A percentile compares a stretch with the other conserved stretches of the same genome.
phyloP scores from a whole-genome alignment of 2,113 vertebrate genomes.

The Paraplagusia blochii region DNA sequence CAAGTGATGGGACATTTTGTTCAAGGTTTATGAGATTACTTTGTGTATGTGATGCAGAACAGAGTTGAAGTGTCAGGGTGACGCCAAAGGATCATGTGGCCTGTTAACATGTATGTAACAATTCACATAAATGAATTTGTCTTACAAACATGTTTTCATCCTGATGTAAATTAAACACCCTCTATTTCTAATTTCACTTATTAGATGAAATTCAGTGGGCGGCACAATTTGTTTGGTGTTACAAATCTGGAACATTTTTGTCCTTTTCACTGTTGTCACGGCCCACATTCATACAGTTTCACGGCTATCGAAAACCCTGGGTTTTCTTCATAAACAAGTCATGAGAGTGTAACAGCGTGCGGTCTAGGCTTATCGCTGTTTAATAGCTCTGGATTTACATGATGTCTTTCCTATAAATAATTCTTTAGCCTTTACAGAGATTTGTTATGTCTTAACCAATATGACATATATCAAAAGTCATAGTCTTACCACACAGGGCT shows the following conservation, averaged over 20 bases:
- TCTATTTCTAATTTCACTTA: too few species aligned
- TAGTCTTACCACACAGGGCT: slow-evolving; percentile 20
- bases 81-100: too few species aligned
- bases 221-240: neutral
- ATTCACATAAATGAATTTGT: too few species aligned
- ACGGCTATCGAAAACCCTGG: neutral
- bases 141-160: too few species aligned
- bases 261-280: neutral
- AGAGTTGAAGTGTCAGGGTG: too few species aligned
- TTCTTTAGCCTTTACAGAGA: slow-evolving; percentile 31
- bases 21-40: too few species aligned
- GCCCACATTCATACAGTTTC: slow-evolving; percentile 10
- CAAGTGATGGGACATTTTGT: too few species aligned
- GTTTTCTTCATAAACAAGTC: slow-evolving; percentile 3
- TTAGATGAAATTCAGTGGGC: neutral
- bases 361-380: slow-evolving; percentile 22
- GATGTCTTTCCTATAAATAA: slow-evolving; percentile 33
- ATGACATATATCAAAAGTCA: slow-evolving; percentile 22
- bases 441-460: slow-evolving; percentile 30
- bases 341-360: slow-evolving; percentile 24
- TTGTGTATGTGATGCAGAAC: too few species aligned
- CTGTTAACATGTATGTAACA: too few species aligned
- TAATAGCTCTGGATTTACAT: slow-evolving; percentile 14
- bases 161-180: too few species aligned
- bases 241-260: slow-evolving; percentile 2